A percentile compares a stretch with the other conserved stretches of the same genome.
These are phyloP conservation scores for Ptychoptera albimana DNA, from an alignment of 2,888 invertebrate species.

Conservation along the genomic window DNA sequence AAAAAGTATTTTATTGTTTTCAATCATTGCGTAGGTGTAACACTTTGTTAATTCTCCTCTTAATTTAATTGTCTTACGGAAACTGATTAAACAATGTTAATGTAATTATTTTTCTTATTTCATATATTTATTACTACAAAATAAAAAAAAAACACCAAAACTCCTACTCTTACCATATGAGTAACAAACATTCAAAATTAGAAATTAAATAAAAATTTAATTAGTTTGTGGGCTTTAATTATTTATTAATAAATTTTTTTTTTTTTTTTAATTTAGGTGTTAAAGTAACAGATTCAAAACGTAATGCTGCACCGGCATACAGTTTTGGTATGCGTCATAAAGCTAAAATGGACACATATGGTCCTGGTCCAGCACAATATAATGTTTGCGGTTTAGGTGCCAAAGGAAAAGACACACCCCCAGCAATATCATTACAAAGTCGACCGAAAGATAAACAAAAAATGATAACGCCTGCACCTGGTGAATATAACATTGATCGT, in stretches of 20 bases:
- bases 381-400: constrained; percentile 71
- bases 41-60: background rate
- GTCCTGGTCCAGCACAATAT: constrained; percentile 84
- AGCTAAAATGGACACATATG: constrained; percentile 37
- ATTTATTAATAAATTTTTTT: background rate
- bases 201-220: background rate
- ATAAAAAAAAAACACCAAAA: background rate
- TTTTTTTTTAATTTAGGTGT: constrained; percentile 38
- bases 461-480: constrained; percentile 66
- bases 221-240: background rate
- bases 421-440: constrained; percentile 64
- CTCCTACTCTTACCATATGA: background rate
- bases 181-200: background rate
- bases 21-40: background rate
- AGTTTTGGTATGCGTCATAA: constrained; percentile 56
- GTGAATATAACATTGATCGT: constrained; percentile 73
- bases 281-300: constrained; percentile 59
- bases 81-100: too few relatives aligned
- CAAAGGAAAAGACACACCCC: constrained; percentile 64
- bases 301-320: constrained; percentile 63
- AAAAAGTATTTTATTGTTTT: background rate
- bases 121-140: background rate
- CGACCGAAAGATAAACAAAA: constrained; percentile 33
- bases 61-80: background rate
- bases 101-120: too few relatives aligned